Percentiles rank a stretch among this genome's conserved stretches.
Conservation (phyloP, 2,888 invertebrate species). For the Megaustenia siamemsis region DNA sequence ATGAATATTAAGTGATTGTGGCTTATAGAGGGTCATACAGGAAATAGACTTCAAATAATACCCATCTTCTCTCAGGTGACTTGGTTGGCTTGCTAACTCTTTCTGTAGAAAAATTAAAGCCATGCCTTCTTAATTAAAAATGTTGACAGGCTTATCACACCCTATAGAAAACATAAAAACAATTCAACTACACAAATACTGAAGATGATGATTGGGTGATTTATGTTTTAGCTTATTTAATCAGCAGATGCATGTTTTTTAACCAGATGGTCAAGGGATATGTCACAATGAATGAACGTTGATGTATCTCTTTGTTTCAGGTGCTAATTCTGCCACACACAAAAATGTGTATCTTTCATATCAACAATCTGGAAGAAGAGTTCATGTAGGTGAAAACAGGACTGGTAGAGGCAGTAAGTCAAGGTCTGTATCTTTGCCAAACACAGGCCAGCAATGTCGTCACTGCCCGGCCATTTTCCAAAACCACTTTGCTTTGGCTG, state of each 20-base stretch:
- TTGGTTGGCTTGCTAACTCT: too few relatives aligned
- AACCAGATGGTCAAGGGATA: neutral
- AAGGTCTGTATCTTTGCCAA: neutral
- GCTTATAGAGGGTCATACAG: too few relatives aligned
- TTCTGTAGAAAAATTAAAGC: too few relatives aligned
- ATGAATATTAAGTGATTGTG: too few relatives aligned
- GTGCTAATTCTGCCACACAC: slow-evolving; percentile 15
- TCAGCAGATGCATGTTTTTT: neutral
- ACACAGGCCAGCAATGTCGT: neutral
- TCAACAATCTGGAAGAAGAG: neutral
- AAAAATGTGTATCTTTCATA: slow-evolving; percentile 1
- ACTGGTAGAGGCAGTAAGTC: slow-evolving; percentile 8
- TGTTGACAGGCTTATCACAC: too few relatives aligned
- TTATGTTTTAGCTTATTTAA: too few relatives aligned
- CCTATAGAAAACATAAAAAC: too few relatives aligned
- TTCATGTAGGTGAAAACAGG: neutral
- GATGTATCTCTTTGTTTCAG: slow-evolving; percentile 25
- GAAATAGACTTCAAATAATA: too few relatives aligned
- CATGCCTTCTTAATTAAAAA: too few relatives aligned
- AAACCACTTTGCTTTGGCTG: slow-evolving; percentile 10
- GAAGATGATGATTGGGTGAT: too few relatives aligned
- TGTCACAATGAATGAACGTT: neutral
- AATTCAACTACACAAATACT: too few relatives aligned
- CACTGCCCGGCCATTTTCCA: slow-evolving; percentile 31
- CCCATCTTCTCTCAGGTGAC: too few relatives aligned